phyloP scores from a whole-genome alignment of 2,113 vertebrate species.

The Fulica atra region DNA sequence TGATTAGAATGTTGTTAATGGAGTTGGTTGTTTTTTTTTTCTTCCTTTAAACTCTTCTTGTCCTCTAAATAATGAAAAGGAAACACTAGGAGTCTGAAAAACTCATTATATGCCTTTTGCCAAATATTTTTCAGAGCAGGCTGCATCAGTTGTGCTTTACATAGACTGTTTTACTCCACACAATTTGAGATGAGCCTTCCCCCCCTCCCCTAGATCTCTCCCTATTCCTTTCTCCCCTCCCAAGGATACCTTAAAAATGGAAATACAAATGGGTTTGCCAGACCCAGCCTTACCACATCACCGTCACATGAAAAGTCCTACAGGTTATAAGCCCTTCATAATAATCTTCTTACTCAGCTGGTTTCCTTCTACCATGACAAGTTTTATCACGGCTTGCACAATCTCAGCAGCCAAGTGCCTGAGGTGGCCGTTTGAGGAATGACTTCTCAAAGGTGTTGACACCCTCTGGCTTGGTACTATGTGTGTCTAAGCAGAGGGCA shows the following conservation, averaged over 20 bases:
- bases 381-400: neutral
- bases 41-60: neutral
- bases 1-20: neutral
- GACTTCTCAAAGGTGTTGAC: neutral
- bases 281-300: neutral
- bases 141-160: neutral
- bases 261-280: neutral
- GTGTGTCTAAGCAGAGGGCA: neutral
- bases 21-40: neutral
- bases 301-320: neutral
- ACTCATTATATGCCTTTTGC: neutral
- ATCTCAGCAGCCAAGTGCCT: neutral
- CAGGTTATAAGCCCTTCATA: neutral
- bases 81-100: slow-evolving; percentile 23
- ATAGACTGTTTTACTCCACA: neutral
- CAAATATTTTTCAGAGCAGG: neutral
- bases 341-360: neutral
- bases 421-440: neutral
- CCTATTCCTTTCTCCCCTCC: neutral
- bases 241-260: neutral
- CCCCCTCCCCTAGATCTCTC: neutral
- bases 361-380: neutral
- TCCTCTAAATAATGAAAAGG: neutral
- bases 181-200: neutral
- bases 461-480: neutral